Evolutionary conservation across 2,797 vertebrate genomes (phyloP), one percentile per base, ranked within the genome.

Genomic region (Ptychadena robeensis): DNA sequence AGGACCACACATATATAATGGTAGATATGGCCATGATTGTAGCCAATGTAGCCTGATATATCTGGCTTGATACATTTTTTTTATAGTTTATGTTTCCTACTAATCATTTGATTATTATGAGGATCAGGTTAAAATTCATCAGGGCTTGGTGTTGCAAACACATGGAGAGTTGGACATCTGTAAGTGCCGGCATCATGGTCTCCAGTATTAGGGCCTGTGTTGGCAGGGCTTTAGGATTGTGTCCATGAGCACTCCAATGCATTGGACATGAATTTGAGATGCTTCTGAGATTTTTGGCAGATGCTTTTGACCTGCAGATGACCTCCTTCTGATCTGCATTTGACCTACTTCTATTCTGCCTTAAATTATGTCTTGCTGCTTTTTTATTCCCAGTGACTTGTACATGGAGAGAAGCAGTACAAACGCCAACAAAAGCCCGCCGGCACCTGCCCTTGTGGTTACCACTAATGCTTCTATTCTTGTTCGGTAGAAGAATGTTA

Each of bases 401-500:
- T 53, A 53, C 22, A 8, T 4, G 18, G 7, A 53, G 18, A 53
- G 4, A 53, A 22, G 18, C 4, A 22, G 6, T 53, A 6, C 5
- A 22, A 18, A 53, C 18, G 22, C 44, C 18, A 53, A 53, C 6
- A 53, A 12, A 53, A 53, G 18, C 44, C 18, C 15, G 7, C 22
- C 15, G 44, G 44, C 18, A n/a, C 18, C 18, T 15, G 1, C 18
- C 44, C 44, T 8, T 53, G 10, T 35, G 64, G 64, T 68, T 40
- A 68, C 65, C 65, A 68, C 64, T 53, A 44, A 27, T 35, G 40
- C 63, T 25, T 64, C 32, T 48, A 67, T 34, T 78, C 31, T 68
- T 65, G 31, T 28, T 35, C 32, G 65, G 76, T 30, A 37, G 25
- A 57, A 18, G 76, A 79, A 79, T 69, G 76, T 79, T 68, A 22